These are phyloP conservation scores for Formica exsecta DNA, from an alignment of 1,140 invertebrate species.

Conservation along the genomic window DNA sequence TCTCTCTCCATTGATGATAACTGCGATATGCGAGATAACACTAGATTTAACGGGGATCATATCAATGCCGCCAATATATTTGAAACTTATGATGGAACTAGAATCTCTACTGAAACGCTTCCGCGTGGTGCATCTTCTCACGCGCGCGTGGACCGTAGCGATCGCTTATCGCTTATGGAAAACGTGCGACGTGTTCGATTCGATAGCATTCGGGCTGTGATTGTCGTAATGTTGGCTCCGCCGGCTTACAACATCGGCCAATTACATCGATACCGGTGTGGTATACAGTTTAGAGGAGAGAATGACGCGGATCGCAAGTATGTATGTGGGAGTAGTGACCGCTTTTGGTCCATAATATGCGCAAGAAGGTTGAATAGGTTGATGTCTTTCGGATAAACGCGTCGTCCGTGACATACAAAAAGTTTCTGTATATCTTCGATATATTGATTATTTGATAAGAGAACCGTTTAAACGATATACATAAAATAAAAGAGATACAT, in stretches of 20 bases:
- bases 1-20: too few relatives aligned
- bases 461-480: conserved; percentile 9
- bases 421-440: conserved; percentile 7
- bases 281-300: neutral
- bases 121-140: conserved; percentile 74
- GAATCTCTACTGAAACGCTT: conserved; percentile 49
- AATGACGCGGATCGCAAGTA: conserved; percentile 43
- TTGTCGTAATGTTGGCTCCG: conserved; percentile 43
- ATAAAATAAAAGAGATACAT: neutral
- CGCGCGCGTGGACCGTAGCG: conserved; percentile 57
- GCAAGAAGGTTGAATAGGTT: conserved; percentile 12
- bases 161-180: conserved; percentile 69
- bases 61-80: too few relatives aligned
- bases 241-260: conserved; percentile 41
- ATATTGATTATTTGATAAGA: conserved; percentile 12
- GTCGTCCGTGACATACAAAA: conserved; percentile 14
- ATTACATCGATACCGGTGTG: conserved; percentile 30
- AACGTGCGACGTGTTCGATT: conserved; percentile 60
- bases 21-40: too few relatives aligned
- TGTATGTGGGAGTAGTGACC: conserved; percentile 48
- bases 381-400: conserved; percentile 46
- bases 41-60: too few relatives aligned
- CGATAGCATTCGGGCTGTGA: conserved; percentile 34
- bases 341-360: conserved; percentile 19
- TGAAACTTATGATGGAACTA: too few relatives aligned